Percentiles rank a stretch among this genome's conserved stretches.
Conservation (phyloP, 2,888 invertebrate species). For the Drosophila infuscata region DNA sequence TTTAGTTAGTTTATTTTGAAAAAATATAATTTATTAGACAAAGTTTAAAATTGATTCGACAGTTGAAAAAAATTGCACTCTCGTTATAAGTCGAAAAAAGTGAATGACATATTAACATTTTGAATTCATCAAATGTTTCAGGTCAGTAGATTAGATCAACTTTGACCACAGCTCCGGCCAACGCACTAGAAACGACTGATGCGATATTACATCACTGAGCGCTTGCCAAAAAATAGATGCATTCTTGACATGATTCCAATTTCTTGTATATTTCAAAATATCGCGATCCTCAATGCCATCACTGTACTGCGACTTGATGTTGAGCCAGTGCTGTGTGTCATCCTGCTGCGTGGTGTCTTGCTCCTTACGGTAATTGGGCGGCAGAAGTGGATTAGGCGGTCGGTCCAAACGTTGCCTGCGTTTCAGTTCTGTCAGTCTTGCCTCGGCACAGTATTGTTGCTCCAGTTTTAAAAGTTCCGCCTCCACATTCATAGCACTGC, state of each 20-base stretch:
- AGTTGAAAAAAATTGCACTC: constrained; percentile 10
- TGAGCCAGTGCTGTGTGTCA: constrained; percentile 73
- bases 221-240: constrained; percentile 76
- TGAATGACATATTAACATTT: neutral
- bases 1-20: constrained; percentile 36
- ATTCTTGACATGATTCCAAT: constrained; percentile 47
- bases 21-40: constrained; percentile 55
- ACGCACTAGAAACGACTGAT: constrained; percentile 67
- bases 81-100: constrained; percentile 9
- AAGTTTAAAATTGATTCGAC: constrained; percentile 14
- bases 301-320: constrained; percentile 79
- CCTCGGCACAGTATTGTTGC: constrained; percentile 77
- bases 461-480: constrained; percentile 81
- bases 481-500: constrained; percentile 77
- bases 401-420: constrained; percentile 52
- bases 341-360: constrained; percentile 37
- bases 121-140: constrained; percentile 17
- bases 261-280: constrained; percentile 22
- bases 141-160: constrained; percentile 41
- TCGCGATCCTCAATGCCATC: constrained; percentile 45
- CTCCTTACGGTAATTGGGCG: constrained; percentile 40
- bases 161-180: constrained; percentile 65
- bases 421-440: constrained; percentile 66
- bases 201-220: constrained; percentile 67
- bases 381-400: constrained; percentile 46